A percentile compares a stretch with the other conserved stretches of the same genome.
These are phyloP conservation scores for Lithosia quadra DNA, from an alignment of 2,888 invertebrate genomes.

Conservation along the genomic window DNA sequence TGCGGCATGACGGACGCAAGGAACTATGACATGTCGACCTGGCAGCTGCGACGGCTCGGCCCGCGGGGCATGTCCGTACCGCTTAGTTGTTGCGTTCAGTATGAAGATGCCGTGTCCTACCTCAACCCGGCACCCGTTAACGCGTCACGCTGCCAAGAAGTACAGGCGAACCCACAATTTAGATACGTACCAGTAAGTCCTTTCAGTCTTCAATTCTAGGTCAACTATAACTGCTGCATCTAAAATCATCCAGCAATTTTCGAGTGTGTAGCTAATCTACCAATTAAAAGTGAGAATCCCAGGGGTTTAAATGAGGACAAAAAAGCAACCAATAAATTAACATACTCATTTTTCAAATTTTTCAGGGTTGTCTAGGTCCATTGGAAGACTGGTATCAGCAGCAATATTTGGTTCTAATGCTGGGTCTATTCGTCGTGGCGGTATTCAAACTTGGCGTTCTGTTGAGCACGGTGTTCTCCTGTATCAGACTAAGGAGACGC, in stretches of 20 bases:
- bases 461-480: conserved; percentile 90
- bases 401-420: conserved; percentile 90
- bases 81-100: conserved; percentile 90
- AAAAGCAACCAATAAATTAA: no score
- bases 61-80: conserved; percentile 90
- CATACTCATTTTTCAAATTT: conserved; percentile 19
- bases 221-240: not conserved
- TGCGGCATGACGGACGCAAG: conserved; percentile 93
- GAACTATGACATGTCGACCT: conserved; percentile 93
- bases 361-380: conserved; percentile 90
- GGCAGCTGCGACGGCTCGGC: conserved; percentile 92
- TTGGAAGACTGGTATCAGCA: conserved; percentile 92
- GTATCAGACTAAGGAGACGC: conserved; percentile 87
- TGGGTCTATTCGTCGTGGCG: conserved; percentile 89
- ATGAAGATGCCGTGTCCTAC: conserved; percentile 86
- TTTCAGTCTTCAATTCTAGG: not conserved
- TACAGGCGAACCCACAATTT: conserved; percentile 86
- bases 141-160: conserved; percentile 90
- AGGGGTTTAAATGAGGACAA: no score
- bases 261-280: no score
- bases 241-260: not conserved
- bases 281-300: no score
- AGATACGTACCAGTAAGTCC: conserved; percentile 86
- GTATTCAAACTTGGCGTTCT: conserved; percentile 91
- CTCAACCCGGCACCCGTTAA: conserved; percentile 93